These are phyloP conservation scores for Mythimna impura DNA, from an alignment of 2,888 invertebrate genomes.

Conservation along the genomic window DNA sequence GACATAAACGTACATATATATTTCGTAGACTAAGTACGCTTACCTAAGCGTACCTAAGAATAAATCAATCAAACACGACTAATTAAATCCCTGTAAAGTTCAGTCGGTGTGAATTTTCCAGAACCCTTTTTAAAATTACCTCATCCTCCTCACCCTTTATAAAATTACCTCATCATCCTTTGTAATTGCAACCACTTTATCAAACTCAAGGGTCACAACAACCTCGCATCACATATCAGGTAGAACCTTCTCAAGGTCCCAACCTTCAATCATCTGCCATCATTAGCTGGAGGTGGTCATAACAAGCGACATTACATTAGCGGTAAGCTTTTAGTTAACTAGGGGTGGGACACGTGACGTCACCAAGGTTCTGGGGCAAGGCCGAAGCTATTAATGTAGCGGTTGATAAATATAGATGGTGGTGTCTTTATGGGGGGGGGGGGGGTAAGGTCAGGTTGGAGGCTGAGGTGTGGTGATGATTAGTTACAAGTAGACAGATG, in stretches of 20 bases:
- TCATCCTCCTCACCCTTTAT: not conserved
- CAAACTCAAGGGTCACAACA: conserved; percentile 21
- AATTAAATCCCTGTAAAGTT: not conserved
- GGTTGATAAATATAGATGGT: conserved; percentile 56
- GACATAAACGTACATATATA: too few species aligned
- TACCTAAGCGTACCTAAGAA: not conserved
- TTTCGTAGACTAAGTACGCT: too few species aligned
- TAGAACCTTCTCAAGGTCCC: conserved; percentile 43
- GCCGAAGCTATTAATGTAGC: conserved; percentile 51
- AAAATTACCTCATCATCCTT: not conserved
- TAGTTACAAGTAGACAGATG: not conserved
- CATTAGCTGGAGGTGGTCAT: conserved; percentile 55
- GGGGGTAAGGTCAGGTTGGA: conserved; percentile 23
- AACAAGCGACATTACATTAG: conserved; percentile 59
- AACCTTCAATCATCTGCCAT: conserved; percentile 55
- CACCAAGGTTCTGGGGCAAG: conserved; percentile 59
- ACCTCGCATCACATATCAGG: conserved; percentile 33
- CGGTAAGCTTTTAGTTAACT: conserved; percentile 65
- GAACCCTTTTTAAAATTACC: not conserved
- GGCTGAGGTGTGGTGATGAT: conserved; percentile 9
- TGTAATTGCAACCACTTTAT: conserved; percentile 14
- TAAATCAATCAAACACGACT: not conserved
- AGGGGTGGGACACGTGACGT: conserved; percentile 63
- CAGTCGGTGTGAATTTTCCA: not conserved
- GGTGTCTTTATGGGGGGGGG: conserved; percentile 30